Evolutionary conservation across 2,888 invertebrate species (phyloP).

Genomic region (Acleris literana): DNA sequence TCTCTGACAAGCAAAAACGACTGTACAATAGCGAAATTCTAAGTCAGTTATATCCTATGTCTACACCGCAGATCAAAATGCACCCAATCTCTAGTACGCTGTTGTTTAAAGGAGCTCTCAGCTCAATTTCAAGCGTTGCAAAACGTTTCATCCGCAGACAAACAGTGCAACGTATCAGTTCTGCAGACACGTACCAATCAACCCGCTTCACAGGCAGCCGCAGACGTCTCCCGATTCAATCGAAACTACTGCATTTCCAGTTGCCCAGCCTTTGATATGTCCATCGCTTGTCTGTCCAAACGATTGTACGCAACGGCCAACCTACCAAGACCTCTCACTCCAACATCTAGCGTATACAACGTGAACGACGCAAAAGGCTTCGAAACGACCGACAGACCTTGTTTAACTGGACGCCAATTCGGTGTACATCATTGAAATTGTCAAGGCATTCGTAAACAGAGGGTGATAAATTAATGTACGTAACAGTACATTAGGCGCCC

Average conservation of each 20-base stretch:
- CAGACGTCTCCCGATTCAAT: conserved; percentile 80
- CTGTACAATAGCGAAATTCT: no score
- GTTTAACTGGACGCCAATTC: conserved; percentile 51
- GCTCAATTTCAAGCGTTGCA: conserved; percentile 31
- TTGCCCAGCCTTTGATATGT: conserved; percentile 80
- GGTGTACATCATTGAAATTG: conserved; percentile 78
- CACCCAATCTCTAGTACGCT: no score
- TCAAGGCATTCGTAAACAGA: conserved; percentile 78
- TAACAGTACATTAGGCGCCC: conserved; percentile 77
- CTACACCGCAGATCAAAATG: no score
- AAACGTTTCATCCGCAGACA: conserved; percentile 51
- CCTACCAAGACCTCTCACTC: conserved; percentile 52
- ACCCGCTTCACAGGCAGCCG: conserved; percentile 72
- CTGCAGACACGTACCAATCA: conserved; percentile 78
- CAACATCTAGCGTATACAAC: conserved; percentile 39
- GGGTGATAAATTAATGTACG: conserved; percentile 80
- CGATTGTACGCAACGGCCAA: conserved; percentile 71
- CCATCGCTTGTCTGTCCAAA: conserved; percentile 81
- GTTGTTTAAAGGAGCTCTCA: conserved; percentile 27
- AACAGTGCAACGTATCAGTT: conserved; percentile 61
- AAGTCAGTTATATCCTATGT: no score
- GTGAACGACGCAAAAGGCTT: conserved; percentile 43
- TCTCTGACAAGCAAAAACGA: no score
- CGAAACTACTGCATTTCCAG: conserved; percentile 79
- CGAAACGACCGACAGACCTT: conserved; percentile 51